phyloP scores from a whole-genome alignment of 2,113 vertebrate genomes.

The Dipodomys ordii region DNA sequence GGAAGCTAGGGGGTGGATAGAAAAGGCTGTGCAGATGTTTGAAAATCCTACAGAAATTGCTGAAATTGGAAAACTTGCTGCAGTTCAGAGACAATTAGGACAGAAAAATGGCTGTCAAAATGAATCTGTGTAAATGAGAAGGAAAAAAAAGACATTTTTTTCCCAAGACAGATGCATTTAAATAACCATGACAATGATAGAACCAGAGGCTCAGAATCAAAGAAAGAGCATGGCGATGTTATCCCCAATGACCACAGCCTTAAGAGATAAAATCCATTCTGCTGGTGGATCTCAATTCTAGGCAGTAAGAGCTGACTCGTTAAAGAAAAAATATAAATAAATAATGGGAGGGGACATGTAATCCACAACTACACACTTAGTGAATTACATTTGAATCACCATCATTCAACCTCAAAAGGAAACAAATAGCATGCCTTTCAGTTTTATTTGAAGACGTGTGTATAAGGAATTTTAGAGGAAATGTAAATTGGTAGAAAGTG shows the following conservation, averaged over 20 bases:
- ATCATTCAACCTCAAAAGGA: not conserved
- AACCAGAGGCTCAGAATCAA: not conserved
- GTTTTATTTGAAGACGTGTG: not conserved
- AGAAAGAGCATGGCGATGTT: not conserved
- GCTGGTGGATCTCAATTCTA: not conserved
- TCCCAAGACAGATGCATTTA: not conserved
- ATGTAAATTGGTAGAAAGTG: not conserved
- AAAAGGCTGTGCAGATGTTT: slow-evolving; percentile 26
- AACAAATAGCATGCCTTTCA: not conserved
- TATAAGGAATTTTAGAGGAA: not conserved
- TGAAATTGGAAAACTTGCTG: not conserved
- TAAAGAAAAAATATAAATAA: not conserved
- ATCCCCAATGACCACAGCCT: not conserved
- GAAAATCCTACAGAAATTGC: not conserved
- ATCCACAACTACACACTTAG: not conserved
- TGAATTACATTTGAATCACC: not conserved
- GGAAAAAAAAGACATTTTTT: not conserved
- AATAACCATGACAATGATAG: not conserved
- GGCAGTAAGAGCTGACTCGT: not conserved
- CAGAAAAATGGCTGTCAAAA: slow-evolving; percentile 20
- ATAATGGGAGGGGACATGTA: not conserved
- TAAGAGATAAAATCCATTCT: not conserved
- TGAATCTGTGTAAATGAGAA: not conserved
- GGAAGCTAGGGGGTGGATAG: not conserved
- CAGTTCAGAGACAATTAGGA: not conserved